Percentiles rank a stretch among this genome's conserved stretches.
Evolutionary conservation across 2,888 invertebrate species (phyloP).

Genomic region (Eutolmus rufibarbis): DNA sequence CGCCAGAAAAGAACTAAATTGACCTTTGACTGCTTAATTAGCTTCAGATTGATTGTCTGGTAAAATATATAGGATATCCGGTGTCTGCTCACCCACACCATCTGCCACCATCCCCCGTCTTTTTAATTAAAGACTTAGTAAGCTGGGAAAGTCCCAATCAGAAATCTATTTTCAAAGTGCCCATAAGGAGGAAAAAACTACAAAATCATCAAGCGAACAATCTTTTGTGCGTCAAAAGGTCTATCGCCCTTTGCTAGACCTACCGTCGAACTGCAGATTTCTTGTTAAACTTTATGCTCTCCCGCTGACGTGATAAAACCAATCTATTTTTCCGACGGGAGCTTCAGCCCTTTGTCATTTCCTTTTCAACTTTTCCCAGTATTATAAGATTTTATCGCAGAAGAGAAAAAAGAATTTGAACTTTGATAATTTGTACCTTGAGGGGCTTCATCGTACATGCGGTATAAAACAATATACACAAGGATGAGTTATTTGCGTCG

Average conservation of each 20-base stretch:
- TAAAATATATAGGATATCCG: background rate
- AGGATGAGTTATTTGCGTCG: background rate
- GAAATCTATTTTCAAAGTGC: background rate
- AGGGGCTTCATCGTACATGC: background rate
- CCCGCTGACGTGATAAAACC: constrained; percentile 8
- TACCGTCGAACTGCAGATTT: background rate
- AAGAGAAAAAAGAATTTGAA: background rate
- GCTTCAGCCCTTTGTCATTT: constrained; percentile 11
- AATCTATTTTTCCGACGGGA: background rate
- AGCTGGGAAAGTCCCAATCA: background rate
- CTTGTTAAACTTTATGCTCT: background rate
- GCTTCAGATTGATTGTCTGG: background rate
- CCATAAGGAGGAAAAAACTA: background rate
- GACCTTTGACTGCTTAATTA: background rate
- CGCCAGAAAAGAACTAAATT: background rate
- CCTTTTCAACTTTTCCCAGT: background rate
- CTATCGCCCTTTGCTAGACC: background rate
- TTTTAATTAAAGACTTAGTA: background rate
- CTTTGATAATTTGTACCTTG: background rate
- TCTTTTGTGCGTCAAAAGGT: background rate
- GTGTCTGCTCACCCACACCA: background rate
- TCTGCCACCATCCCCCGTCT: background rate
- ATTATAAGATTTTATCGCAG: constrained; percentile 11
- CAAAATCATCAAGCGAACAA: background rate
- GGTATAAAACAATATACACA: background rate